Conservation (phyloP, 2,888 invertebrate species). For the Drosophila subsilvestris region DNA sequence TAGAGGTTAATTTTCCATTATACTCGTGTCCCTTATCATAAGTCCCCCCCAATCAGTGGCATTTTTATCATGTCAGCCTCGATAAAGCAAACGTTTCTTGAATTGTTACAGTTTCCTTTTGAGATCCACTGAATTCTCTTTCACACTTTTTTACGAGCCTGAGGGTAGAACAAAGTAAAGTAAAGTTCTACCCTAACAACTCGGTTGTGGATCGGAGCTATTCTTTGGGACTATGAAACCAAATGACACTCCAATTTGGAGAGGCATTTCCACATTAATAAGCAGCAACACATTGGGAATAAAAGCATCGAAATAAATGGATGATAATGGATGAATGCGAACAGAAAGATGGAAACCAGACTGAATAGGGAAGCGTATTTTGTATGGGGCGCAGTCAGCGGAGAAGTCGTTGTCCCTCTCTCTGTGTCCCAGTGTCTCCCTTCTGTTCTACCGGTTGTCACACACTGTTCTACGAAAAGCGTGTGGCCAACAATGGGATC, state of each 20-base stretch:
- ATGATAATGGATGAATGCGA: constrained; percentile 50
- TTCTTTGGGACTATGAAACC: constrained; percentile 48
- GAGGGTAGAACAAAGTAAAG: constrained; percentile 23
- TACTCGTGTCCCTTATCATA: constrained; percentile 29
- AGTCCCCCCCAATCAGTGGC: constrained; percentile 24
- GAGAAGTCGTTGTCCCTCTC: constrained; percentile 57
- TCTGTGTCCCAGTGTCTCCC: constrained; percentile 44
- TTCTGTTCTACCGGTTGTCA: constrained; percentile 67
- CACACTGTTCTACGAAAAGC: constrained; percentile 75
- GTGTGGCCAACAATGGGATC: constrained; percentile 70
- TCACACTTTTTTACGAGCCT: constrained; percentile 39
- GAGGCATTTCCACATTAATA: constrained; percentile 80
- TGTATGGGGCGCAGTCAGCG: constrained; percentile 65
- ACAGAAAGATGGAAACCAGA: constrained; percentile 24
- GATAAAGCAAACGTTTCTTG: constrained; percentile 33
- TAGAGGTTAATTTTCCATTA: background rate
- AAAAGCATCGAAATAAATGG: constrained; percentile 64
- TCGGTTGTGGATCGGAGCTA: constrained; percentile 21
- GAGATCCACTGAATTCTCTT: constrained; percentile 36
- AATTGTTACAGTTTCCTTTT: constrained; percentile 44
- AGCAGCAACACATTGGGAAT: constrained; percentile 65
- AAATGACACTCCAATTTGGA: constrained; percentile 79
- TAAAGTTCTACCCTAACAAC: constrained; percentile 36
- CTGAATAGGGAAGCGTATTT: constrained; percentile 48
- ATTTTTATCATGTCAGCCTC: constrained; percentile 42